Base-by-base conservation (phyloP, 2,888 invertebrate species). In the Desoria tigrina region DNA sequence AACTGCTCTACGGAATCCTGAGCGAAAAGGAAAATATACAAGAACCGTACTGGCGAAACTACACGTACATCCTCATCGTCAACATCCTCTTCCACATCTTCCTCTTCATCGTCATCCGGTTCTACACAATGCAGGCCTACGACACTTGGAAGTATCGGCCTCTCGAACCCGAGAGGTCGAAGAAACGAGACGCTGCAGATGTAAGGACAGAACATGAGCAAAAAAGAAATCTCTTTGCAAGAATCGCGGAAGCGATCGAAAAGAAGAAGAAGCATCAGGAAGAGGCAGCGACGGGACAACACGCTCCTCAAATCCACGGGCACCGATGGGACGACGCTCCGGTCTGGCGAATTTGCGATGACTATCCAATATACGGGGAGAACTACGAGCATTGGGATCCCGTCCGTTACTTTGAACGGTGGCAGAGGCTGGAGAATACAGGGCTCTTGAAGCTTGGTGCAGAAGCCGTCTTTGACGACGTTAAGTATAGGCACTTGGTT, bases 351-450 rank as follows among this genome's bases (percentile, higher is more conserved):
- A 55, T 59, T 1, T 59, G 65, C 59, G 65, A 45, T 18, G n/a
- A 45, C 18, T 23, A 61, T 3, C 50, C 49, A 11, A 56, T 61
- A 42, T 65, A 65, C 42, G 65, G 65, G 1, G 65, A 61, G 26
- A 39, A 65, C 23, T 65, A 65, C 57, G 50, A 16, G 2, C 61
- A 61, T 21, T 65, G 65, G 65, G 65, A 65, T 14, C 65, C 65
- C 9, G 26, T 37, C 11, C 18, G 50, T 1, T 65, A 61, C 26
- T 42, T 11, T 21, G 27, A 49, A 2, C 37, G 42, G 1, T 65
- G 65, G 65, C 56, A 65, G 26, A 39, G 50, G 42, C 32, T 32
- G 32, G 32, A 4, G 32, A 32, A 11, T 4, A 32, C 32, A 7
- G 32, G 32, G 11, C 4, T 32, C 11, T 11, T 32, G 32, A 32